These are phyloP conservation scores for Tapirus indicus DNA, from an alignment of 2,797 vertebrate species.

Conservation along the genomic window DNA sequence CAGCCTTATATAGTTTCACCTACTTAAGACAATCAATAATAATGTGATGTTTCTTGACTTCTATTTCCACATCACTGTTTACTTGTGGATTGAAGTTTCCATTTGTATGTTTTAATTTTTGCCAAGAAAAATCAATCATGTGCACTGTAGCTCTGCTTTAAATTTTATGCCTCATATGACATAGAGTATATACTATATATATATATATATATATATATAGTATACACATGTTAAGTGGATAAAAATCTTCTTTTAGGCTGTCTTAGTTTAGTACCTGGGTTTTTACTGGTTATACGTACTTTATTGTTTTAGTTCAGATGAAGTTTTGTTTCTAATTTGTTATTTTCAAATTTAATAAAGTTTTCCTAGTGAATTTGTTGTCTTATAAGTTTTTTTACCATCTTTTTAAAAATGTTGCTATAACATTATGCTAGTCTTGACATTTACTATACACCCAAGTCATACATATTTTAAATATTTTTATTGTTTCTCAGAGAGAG, in stretches of 20 bases:
- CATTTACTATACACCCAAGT: slow-evolving; percentile 53
- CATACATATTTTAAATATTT: slow-evolving; percentile 82
- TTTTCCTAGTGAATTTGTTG: slow-evolving; percentile 62
- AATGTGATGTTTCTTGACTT: slow-evolving; percentile 64
- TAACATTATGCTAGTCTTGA: slow-evolving; percentile 35
- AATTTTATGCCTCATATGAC: slow-evolving; percentile 76
- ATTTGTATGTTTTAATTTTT: slow-evolving; percentile 77
- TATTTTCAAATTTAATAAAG: neutral
- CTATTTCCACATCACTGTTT: slow-evolving; percentile 74
- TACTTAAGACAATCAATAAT: slow-evolving; percentile 65
- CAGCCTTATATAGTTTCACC: slow-evolving; percentile 63
- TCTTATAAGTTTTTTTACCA: neutral
- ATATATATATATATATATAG: slow-evolving; percentile 41
- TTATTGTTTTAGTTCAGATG: neutral
- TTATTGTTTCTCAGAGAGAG: slow-evolving; percentile 84
- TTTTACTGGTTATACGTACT: slow-evolving; percentile 51
- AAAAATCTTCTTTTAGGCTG: slow-evolving; percentile 28
- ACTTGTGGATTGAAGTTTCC: slow-evolving; percentile 76
- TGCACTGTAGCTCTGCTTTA: slow-evolving; percentile 70
- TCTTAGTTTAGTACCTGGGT: neutral
- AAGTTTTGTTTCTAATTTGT: slow-evolving; percentile 58
- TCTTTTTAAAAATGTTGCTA: slow-evolving; percentile 35
- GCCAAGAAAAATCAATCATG: slow-evolving; percentile 78
- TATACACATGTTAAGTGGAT: slow-evolving; percentile 47
- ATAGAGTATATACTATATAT: slow-evolving; percentile 23